Evolutionary conservation across 2,888 invertebrate genomes (phyloP).

Genomic region (Rotaria socialis): DNA sequence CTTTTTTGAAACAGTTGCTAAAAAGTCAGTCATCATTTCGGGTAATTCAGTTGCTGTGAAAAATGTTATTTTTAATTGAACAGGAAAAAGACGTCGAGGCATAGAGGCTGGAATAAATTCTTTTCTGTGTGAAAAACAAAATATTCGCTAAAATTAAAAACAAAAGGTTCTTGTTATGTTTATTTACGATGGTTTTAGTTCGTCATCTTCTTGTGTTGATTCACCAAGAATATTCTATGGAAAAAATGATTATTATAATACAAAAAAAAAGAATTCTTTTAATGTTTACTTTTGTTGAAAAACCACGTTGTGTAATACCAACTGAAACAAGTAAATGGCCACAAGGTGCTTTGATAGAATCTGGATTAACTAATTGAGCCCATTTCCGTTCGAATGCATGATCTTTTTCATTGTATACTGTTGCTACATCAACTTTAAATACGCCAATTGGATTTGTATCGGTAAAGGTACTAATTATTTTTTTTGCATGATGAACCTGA

Average conservation of each 20-base stretch:
- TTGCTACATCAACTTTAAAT: constrained; percentile 10
- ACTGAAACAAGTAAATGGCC: not conserved
- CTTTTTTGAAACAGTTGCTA: not conserved
- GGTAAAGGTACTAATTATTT: not conserved
- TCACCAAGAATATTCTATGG: not conserved
- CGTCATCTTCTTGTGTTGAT: not conserved
- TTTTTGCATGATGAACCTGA: not conserved
- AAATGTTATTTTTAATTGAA: not conserved
- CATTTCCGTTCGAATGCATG: not conserved
- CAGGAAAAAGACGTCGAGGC: not conserved
- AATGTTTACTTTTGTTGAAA: not conserved
- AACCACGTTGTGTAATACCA: not conserved
- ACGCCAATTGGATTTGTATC: not conserved
- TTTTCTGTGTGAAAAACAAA: not conserved
- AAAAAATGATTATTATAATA: too few relatives aligned
- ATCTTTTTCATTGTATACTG: not conserved
- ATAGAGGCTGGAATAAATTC: not conserved
- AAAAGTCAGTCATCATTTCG: not conserved
- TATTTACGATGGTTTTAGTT: not conserved
- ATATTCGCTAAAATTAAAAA: not conserved
- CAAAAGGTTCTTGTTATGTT: not conserved
- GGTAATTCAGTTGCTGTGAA: not conserved
- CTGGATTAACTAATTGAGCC: not conserved
- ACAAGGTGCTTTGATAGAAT: not conserved
- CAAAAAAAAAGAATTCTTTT: too few relatives aligned